Evolutionary conservation across 2,888 invertebrate species (phyloP).

Genomic region (Heterodera filipjevi): DNA sequence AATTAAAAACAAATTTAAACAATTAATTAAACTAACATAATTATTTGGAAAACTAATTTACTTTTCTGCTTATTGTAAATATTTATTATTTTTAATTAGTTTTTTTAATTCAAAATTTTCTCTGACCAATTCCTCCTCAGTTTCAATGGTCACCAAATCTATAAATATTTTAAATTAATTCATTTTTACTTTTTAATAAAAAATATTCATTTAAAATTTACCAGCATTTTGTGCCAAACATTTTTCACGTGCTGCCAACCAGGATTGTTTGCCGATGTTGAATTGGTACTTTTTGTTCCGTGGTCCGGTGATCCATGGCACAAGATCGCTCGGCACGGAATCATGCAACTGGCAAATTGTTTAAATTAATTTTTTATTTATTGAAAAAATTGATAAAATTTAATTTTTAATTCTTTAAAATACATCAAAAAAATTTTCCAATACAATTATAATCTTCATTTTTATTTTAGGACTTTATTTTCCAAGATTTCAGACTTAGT

Average conservation of each 20-base stretch:
- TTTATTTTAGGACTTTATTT: neutral
- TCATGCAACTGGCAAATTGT: slow-evolving; percentile 25
- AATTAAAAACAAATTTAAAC: neutral
- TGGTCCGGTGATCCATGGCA: slow-evolving; percentile 47
- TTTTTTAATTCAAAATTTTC: neutral
- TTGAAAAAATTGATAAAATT: neutral
- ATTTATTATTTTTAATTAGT: neutral
- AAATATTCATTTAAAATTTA: neutral
- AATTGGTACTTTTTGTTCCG: slow-evolving; percentile 53
- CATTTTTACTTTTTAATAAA: neutral
- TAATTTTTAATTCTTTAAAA: neutral
- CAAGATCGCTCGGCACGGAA: slow-evolving; percentile 32
- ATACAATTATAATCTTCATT: neutral
- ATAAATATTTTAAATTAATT: neutral
- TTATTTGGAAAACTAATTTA: no score
- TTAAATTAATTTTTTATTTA: neutral
- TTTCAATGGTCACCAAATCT: slow-evolving; percentile 48
- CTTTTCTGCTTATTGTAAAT: no score
- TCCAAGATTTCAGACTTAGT: no score
- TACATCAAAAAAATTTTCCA: neutral
- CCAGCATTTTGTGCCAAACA: slow-evolving; percentile 52
- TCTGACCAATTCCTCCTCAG: slow-evolving; percentile 43
- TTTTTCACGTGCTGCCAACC: slow-evolving; percentile 51
- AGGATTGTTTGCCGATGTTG: slow-evolving; percentile 52
- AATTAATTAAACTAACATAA: no score